Evolutionary conservation across 2,888 invertebrate species (phyloP), one percentile per base, ranked within the genome.

Genomic region (Andrena praecox): DNA sequence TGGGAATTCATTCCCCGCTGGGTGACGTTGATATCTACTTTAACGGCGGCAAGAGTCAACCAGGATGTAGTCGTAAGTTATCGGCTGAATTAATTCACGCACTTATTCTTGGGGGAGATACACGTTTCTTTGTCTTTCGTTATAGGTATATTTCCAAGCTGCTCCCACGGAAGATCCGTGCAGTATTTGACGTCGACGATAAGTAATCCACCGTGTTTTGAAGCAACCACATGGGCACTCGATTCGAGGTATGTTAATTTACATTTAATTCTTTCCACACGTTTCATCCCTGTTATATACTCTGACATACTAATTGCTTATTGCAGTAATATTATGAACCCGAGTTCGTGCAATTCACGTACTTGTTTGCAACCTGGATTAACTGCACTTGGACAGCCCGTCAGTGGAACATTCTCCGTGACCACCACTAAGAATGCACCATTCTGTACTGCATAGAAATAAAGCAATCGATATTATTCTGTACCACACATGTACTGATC

Each of bases 31-130:
- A 78, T 50, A 48, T 78, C 2, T 52, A 71, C 27, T 56, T 67
- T 42, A 63, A 77, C n/a, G 10, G 24, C 0, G 80, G 76, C 35
- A 1, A 0, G 0, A 0, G 0, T 1, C 86, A 86, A 59, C 86
- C 86, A 2, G 60, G 29, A 31, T 86, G 86, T 56, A 29, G 0
- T 42, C 1, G 42, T 42, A 42, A 42, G 42, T 42, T 64, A 56
- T 72, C 1, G 10, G 64, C 10, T 7, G 42, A 33, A 24, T 16
- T 10, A 29, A 31, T 31, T 69, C 5, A 5, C 42, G 12, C 42
- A 1, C 5, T 42, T 42, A 16, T 42, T 16, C 12, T 42, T 16
- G 4, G 16, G 16, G 12, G 16, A 42, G 1, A 42, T 42, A 16
- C 4, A 16, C 16, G 42, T 1, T 42, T 42, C 16, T 48, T 24